phyloP scores from a whole-genome alignment of 2,797 vertebrate species.

The Danio kyathit region DNA sequence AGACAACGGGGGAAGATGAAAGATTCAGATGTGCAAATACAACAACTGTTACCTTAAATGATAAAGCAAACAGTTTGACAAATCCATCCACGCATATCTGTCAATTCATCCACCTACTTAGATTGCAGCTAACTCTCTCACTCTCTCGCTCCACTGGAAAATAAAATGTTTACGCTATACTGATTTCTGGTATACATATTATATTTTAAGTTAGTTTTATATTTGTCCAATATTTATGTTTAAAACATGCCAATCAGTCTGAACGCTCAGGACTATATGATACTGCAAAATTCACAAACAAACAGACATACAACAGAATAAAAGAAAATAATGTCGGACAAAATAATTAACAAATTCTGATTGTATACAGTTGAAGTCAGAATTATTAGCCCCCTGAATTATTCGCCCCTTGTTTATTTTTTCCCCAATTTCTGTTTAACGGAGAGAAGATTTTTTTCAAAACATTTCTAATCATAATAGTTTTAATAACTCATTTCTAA shows the following conservation, averaged over 20 bases:
- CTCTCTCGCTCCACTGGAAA: background rate
- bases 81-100: background rate
- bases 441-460: too few relatives aligned
- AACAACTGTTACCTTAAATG: background rate
- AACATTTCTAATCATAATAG: too few relatives aligned
- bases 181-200: too few relatives aligned
- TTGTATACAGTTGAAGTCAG: too few relatives aligned
- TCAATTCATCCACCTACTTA: background rate
- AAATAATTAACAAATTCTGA: background rate
- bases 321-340: fast-evolving
- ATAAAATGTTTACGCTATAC: too few relatives aligned
- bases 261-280: background rate
- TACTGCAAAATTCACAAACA: background rate
- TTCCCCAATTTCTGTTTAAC: too few relatives aligned
- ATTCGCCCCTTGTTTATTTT: too few relatives aligned
- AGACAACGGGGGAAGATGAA: background rate
- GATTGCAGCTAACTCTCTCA: background rate
- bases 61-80: background rate
- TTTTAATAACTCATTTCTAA: too few relatives aligned
- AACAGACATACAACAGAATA: background rate
- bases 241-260: background rate
- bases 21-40: background rate
- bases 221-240: background rate
- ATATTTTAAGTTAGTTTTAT: background rate
- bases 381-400: too few relatives aligned